Evolutionary conservation across 2,888 invertebrate species (phyloP).

Genomic region (Drosophila mulleri): DNA sequence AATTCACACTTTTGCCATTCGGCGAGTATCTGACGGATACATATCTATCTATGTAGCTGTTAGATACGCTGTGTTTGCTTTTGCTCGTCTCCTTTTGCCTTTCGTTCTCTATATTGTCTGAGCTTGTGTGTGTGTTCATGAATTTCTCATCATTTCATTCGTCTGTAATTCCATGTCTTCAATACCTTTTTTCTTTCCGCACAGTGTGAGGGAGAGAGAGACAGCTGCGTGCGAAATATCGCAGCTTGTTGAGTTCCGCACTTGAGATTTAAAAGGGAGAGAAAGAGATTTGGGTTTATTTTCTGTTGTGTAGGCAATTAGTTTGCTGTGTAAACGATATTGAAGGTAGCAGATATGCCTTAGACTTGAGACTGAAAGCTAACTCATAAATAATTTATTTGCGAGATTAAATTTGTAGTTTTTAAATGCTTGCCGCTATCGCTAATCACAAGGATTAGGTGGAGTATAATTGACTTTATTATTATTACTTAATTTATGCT

Average conservation of each 20-base stretch:
- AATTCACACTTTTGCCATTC: conserved; percentile 66
- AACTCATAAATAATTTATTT: neutral
- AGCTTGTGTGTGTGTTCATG: conserved; percentile 27
- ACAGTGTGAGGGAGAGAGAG: neutral
- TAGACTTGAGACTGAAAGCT: neutral
- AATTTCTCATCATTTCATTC: conserved; percentile 26
- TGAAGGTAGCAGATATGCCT: neutral
- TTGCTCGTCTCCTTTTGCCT: conserved; percentile 21
- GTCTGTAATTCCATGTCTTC: conserved; percentile 43
- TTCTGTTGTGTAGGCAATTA: conserved; percentile 28
- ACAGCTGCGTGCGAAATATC: conserved; percentile 78
- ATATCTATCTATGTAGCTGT: conserved; percentile 39
- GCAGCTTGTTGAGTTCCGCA: conserved; percentile 68
- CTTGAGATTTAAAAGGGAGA: conserved; percentile 14
- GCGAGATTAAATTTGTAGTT: neutral
- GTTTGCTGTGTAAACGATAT: conserved; percentile 50
- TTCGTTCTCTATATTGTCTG: conserved; percentile 14
- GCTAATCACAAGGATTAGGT: neutral
- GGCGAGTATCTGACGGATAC: conserved; percentile 64
- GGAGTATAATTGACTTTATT: neutral
- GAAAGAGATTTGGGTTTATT: neutral
- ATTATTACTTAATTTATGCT: neutral
- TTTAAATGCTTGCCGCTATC: neutral
- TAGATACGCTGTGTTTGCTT: conserved; percentile 53
- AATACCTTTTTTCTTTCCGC: conserved; percentile 55